Evolutionary conservation across 2,888 invertebrate genomes (phyloP), one percentile per base, ranked within the genome.

Genomic region (Polydrusus cervinus): DNA sequence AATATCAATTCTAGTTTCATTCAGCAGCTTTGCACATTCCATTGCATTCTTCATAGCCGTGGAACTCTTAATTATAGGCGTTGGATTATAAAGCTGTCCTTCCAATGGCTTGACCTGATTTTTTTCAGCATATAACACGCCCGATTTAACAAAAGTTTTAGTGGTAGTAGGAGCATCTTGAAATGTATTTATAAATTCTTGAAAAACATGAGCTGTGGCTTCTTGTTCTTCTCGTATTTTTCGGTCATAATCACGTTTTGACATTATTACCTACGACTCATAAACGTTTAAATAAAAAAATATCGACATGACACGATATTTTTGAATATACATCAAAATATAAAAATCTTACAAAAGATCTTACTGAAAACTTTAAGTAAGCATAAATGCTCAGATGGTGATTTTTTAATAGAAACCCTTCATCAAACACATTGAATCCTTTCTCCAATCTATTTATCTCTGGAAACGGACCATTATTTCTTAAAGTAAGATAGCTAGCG

Each of bases 171-270:
- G 69, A 20, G 76, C 79, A 43, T 82, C 96, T 90, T 97, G 96
- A 87, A 98, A 98, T 1, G 97, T 96, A 79, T 96, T 95, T 66
- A 98, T 96, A 90, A 98, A 98, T 86, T 98, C 97, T 89, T 97
- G 95, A 87, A 97, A 98, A 0, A 94, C 95, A 88, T 94, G 93
- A 75, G 96, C 96, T 0, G 95, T 95, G 7, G 94, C 96, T 87
- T 94, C 94, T 83, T 95, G 94, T 83, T 96, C 95, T 84, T 95
- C 94, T 85, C 94, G 94, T 78, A 76, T 67, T 76, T 82, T 84
- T 34, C 73, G 65, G 64, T 81, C 80, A 57, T 76, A 77, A 16
- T 78, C 78, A 13, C 79, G 77, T 73, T 78, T 81, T 0, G 78
- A 76, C 77, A 78, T 75, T 65, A 30, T 47, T 51, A 18, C 9